Base-by-base conservation (phyloP, 1,140 invertebrate species). In the Samia ricini region DNA sequence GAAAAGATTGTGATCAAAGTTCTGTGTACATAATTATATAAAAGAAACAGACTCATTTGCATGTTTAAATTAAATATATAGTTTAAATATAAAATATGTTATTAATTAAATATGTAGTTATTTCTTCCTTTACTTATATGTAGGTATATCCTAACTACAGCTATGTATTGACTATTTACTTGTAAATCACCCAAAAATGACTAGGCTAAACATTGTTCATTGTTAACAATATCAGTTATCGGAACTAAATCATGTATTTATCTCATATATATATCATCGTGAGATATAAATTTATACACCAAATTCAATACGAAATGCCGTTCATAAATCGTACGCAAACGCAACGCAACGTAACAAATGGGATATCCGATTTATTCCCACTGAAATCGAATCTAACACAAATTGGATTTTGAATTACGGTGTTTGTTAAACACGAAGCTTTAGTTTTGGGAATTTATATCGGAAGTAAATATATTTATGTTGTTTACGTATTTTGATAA, bases 401-500 rank as follows among this genome's bases (percentile, higher is more conserved):
- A 81, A 83, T 83, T 81, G 81, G 75, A 81, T 77, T 79, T 83
- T 77, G 75, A 81, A 81, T 79, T 76, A 78, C 69, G 69, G 57
- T 29, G 61, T 63, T 68, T 71, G 58, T 63, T 72, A 75, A 70
- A 69, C 64, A 66, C 42, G 61, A 64, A 61, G 36, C 57, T 66
- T 65, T 74, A 64, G 68, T 74, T 62, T 66, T 56, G 50, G 50
- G 20, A 52, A 21, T 20, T 4, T 21, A 21, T 20, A 1, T 19
- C 50, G 2, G 21, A 42, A 42, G 33, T 42, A 29, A 29, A 50
- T n/a, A 50, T 42, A 42, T 42, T 1, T 8, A 21, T 50, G n/a
- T 50, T 6, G 48, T 50, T 21, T 29, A 29, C 26, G 26, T 29
- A 29, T 29, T 29, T 29, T 29, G 26, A 29, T 29, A 29, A 29